These are phyloP conservation scores for Acanthochromis polyacanthus DNA, from an alignment of 2,113 vertebrate genomes.

Conservation along the genomic window DNA sequence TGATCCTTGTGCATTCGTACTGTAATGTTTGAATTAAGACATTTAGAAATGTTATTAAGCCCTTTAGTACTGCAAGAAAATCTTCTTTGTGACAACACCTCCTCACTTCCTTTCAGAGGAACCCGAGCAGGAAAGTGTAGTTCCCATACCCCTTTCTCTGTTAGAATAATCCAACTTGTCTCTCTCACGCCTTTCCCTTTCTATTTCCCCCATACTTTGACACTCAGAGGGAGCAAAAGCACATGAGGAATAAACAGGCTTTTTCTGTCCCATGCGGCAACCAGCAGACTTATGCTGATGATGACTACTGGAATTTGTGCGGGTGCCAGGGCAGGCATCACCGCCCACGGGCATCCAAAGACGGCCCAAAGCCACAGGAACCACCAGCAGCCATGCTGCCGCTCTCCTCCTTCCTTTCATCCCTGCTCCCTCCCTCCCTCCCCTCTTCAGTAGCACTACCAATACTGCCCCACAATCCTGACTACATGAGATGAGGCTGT, in stretches of 20 bases:
- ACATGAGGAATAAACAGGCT: conserved; percentile 66
- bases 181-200: conserved; percentile 60
- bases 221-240: conserved; percentile 51
- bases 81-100: conserved; percentile 15
- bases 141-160: conserved; percentile 57
- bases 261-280: conserved; percentile 48
- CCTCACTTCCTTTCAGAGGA: conserved; percentile 47
- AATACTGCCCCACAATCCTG: conserved; percentile 48
- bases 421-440: conserved; percentile 23
- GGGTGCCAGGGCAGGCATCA: conserved; percentile 75
- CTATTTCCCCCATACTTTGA: conserved; percentile 44
- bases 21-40: background rate
- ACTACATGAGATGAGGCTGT: conserved; percentile 54
- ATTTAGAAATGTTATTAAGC: background rate
- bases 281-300: conserved; percentile 67
- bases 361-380: conserved; percentile 80
- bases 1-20: too few relatives aligned
- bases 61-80: too few relatives aligned
- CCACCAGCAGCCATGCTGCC: conserved; percentile 69
- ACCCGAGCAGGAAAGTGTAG: conserved; percentile 48
- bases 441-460: conserved; percentile 46
- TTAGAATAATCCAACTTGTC: conserved; percentile 66
- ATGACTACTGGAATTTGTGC: conserved; percentile 81
- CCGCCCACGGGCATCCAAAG: conserved; percentile 76
- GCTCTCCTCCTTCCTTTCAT: conserved; percentile 63